Base-by-base conservation (phyloP, 2,113 vertebrate genomes). In the Isichthys henryi region DNA sequence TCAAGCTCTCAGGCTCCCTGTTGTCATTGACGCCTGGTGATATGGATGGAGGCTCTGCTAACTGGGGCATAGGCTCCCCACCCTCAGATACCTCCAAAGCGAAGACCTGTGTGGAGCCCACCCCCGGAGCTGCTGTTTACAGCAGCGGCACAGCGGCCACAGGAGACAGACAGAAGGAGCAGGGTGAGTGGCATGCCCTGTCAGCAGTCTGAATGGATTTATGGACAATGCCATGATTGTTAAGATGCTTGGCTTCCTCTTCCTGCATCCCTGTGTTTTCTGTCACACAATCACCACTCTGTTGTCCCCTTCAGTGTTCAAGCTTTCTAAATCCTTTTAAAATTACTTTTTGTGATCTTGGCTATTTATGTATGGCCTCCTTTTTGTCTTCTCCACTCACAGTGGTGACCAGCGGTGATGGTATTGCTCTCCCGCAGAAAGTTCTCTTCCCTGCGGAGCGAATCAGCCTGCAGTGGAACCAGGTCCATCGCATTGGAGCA, bases 381-480 rank as follows among this genome's bases (percentile, higher is more conserved):
- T 7, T 46, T n/a, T 35, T 89, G 17, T 70, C n/a, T 90, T 7
- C 92, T 23, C 92, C 88, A 90, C 48, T 80, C 88, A 3, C 91
- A 96, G 96, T 94, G 93, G 91, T 95, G 94, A 95, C 94, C 91
- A 91, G 95, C 91, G 96, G 96, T 4, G 98, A 99, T 80, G 98
- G 98, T 91, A 98, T 99, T 86, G 96, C 97, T 53, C 92, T 96
- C 1, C 98, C 98, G 23, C 97, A 98, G 89, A 97, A 96, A 93
- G 95, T 99, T 92, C 97, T 99, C 35, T 99, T 99, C 91, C 95
- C 97, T 7, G 96, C 97, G 10, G 98, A 99, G 92, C 97, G 98
- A 90, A 97, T 99, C 56, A 96, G 93, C 92, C 95, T 99, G 86
- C 98, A 98, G 90, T 99, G 98, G 98, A 95, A 97, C 0, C 97